Percentiles rank a stretch among this genome's conserved stretches.
phyloP scores from a whole-genome alignment of 2,888 invertebrate species.

The Trachelus stipa region DNA sequence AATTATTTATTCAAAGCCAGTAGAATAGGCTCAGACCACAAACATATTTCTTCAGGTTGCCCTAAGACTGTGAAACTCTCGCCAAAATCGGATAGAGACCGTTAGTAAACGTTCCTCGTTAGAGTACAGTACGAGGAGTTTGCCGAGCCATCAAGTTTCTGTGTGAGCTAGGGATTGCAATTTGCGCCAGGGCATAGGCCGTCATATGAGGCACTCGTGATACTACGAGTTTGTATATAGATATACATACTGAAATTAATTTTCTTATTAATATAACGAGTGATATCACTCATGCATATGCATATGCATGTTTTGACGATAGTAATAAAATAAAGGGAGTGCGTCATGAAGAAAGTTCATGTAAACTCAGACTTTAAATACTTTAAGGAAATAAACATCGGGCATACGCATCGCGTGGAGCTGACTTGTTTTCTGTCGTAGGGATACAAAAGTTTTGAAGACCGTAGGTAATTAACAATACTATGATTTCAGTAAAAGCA shows the following conservation, averaged over 20 bases:
- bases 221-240: conserved; percentile 34
- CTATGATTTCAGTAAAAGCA: neutral
- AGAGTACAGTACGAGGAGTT: neutral
- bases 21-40: neutral
- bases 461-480: neutral
- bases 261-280: conserved; percentile 23
- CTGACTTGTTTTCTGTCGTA: neutral
- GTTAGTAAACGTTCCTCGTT: neutral
- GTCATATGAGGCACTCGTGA: conserved; percentile 2
- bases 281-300: neutral
- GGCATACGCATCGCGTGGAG: neutral
- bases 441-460: neutral
- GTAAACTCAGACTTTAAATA: neutral
- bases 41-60: neutral
- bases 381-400: neutral
- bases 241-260: conserved; percentile 37
- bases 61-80: neutral
- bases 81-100: neutral
- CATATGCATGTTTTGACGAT: neutral
- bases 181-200: neutral
- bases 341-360: no score
- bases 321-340: no score
- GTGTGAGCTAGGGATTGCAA: conserved; percentile 8
- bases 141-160: neutral
- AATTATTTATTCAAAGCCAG: neutral